Conservation (phyloP, 2,797 vertebrate genomes). For the Notoglanidium macrostoma region DNA sequence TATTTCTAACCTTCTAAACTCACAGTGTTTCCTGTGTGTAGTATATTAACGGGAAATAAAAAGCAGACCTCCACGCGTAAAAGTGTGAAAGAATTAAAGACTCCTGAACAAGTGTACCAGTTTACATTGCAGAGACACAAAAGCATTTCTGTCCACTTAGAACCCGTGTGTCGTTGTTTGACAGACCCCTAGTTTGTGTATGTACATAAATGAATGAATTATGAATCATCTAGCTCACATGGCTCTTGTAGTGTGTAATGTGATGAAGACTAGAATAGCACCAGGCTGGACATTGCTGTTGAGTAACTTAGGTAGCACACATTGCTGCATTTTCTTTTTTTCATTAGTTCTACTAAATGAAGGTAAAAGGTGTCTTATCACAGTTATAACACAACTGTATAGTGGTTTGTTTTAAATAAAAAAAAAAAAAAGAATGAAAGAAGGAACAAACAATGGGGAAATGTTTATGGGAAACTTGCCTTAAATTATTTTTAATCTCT, state of each 20-base stretch:
- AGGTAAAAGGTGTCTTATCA: slow-evolving; percentile 56
- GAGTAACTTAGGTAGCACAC: slow-evolving; percentile 82
- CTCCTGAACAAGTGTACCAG: slow-evolving; percentile 36
- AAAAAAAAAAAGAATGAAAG: slow-evolving; percentile 60
- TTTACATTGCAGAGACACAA: slow-evolving; percentile 40
- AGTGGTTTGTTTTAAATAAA: slow-evolving; percentile 58
- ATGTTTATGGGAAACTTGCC: slow-evolving; percentile 72
- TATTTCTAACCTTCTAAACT: slow-evolving; percentile 72
- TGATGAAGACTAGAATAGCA: slow-evolving; percentile 68
- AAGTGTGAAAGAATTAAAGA: slow-evolving; percentile 6
- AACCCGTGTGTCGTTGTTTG: slow-evolving; percentile 40
- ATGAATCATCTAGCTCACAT: slow-evolving; percentile 55
- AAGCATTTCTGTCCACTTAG: slow-evolving; percentile 33
- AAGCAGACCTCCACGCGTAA: slow-evolving; percentile 58
- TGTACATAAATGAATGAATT: slow-evolving; percentile 49
- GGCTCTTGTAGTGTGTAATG: slow-evolving; percentile 72
- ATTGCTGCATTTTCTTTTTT: slow-evolving; percentile 75
- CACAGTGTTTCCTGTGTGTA: slow-evolving; percentile 72
- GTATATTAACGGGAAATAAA: slow-evolving; percentile 65
- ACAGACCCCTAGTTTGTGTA: slow-evolving; percentile 28
- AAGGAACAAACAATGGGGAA: slow-evolving; percentile 63
- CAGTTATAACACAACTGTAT: slow-evolving; percentile 52
- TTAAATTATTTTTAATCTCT: slow-evolving; percentile 83
- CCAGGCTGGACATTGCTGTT: slow-evolving; percentile 74
- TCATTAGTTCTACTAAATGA: slow-evolving; percentile 69